Evolutionary conservation across 2,888 invertebrate species (phyloP).

Genomic region (Phrixothrix hirtus): DNA sequence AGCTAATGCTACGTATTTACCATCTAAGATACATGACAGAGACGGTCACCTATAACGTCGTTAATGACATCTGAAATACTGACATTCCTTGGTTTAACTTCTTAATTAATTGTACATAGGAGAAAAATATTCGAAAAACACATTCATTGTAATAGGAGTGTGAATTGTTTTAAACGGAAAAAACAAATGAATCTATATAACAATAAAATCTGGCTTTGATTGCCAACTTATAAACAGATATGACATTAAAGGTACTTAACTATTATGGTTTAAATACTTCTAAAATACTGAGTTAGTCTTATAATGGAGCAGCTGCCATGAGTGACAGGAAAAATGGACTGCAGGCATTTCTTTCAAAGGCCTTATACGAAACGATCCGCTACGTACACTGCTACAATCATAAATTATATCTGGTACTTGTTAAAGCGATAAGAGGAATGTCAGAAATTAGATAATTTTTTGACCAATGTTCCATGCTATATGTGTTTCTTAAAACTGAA

Average conservation of each 20-base stretch:
- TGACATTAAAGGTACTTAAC: conserved; percentile 14
- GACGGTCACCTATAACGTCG: too few species aligned
- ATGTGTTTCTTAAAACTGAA: conserved; percentile 9
- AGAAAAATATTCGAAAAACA: conserved; percentile 18
- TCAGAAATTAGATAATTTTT: conserved; percentile 13
- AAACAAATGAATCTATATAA: conserved; percentile 8
- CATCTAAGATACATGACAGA: too few species aligned
- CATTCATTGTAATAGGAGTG: conserved; percentile 11
- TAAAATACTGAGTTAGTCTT: conserved; percentile 13
- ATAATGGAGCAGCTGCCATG: conserved; percentile 17
- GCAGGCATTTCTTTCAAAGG: conserved; percentile 5
- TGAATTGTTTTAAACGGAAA: conserved; percentile 4
- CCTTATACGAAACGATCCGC: conserved; percentile 3
- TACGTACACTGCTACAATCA: conserved; percentile 13
- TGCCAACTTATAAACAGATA: conserved; percentile 13
- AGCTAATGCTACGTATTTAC: too few species aligned
- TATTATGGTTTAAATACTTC: conserved; percentile 12
- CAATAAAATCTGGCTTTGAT: conserved; percentile 14
- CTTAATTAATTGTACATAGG: conserved; percentile 11
- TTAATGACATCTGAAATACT: conserved; percentile 14
- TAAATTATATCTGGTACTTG: conserved; percentile 11
- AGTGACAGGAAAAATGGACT: conserved; percentile 14
- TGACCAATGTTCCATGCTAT: conserved; percentile 14
- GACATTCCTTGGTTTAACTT: conserved; percentile 14
- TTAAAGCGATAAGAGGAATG: conserved; percentile 11